Conservation (phyloP, 2,888 invertebrate species). For the Tinea semifulvella region DNA sequence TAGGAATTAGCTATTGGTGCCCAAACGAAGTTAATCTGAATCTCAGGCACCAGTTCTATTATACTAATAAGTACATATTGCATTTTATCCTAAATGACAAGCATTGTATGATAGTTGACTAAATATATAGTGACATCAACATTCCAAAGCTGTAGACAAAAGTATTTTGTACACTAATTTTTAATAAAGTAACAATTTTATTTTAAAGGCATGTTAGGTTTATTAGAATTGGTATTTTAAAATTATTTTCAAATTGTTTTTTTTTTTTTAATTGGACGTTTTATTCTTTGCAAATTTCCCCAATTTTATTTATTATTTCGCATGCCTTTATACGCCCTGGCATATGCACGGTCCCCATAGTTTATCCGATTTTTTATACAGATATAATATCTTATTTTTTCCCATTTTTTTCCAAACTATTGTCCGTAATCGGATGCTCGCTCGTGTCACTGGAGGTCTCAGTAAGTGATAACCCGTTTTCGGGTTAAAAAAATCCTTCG, state of each 20-base stretch:
- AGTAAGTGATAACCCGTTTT: conserved; percentile 42
- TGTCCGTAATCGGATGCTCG: conserved; percentile 62
- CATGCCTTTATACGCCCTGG: conserved; percentile 10
- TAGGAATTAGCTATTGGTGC: too few relatives aligned
- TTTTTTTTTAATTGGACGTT: conserved; percentile 1
- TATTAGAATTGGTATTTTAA: too few relatives aligned
- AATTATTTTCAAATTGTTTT: conserved; percentile 2
- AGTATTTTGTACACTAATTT: not conserved
- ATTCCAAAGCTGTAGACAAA: not conserved
- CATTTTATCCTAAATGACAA: too few relatives aligned
- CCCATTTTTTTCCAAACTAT: conserved; percentile 42
- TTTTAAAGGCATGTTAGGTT: conserved; percentile 2
- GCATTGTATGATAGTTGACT: too few relatives aligned
- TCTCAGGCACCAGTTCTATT: too few relatives aligned
- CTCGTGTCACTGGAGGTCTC: conserved; percentile 60
- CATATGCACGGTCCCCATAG: conserved; percentile 27
- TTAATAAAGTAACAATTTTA: not conserved
- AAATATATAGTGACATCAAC: not conserved
- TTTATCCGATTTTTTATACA: conserved; percentile 29
- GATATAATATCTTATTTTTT: conserved; percentile 53
- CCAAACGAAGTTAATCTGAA: too few relatives aligned
- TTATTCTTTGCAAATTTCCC: conserved; percentile 7
- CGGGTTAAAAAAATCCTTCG: conserved; percentile 11
- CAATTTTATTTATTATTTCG: conserved; percentile 2
- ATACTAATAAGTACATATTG: too few relatives aligned